Conservation (phyloP, 2,888 invertebrate genomes). For the Papilio elwesi region DNA sequence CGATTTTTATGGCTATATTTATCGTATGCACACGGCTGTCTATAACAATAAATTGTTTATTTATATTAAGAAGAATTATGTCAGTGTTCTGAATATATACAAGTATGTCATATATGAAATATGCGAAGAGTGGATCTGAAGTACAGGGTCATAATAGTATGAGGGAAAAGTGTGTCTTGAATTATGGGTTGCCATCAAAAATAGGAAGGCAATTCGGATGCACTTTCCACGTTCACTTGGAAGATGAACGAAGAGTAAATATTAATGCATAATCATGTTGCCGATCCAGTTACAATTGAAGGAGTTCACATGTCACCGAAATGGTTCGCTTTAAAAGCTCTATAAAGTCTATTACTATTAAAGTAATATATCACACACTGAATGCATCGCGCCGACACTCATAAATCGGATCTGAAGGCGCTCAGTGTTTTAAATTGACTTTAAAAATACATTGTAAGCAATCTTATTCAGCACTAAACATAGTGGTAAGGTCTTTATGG, state of each 20-base stretch:
- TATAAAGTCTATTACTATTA: slow-evolving; percentile 1
- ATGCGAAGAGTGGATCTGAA: background rate
- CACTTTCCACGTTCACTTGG: no score
- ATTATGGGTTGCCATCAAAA: no score
- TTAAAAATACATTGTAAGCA: slow-evolving; percentile 40
- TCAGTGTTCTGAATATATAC: background rate
- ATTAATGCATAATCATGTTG: no score
- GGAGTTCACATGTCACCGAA: background rate
- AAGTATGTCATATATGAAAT: background rate
- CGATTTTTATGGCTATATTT: slow-evolving; percentile 40
- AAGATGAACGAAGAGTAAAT: no score
- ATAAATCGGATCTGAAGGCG: slow-evolving; percentile 36
- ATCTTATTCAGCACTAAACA: slow-evolving; percentile 38
- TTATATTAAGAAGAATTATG: slow-evolving; percentile 10
- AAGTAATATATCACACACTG: slow-evolving; percentile 22
- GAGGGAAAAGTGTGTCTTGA: no score
- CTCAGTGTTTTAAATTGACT: slow-evolving; percentile 40
- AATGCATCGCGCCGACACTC: slow-evolving; percentile 20
- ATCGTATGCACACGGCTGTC: slow-evolving; percentile 33
- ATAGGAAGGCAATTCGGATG: no score
- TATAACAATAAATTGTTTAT: slow-evolving; percentile 37
- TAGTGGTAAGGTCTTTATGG: slow-evolving; percentile 43
- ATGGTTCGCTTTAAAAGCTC: background rate
- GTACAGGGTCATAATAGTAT: no score
- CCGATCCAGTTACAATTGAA: no score